Conservation (phyloP, 2,888 invertebrate genomes). For the Teleiodes luculella region DNA sequence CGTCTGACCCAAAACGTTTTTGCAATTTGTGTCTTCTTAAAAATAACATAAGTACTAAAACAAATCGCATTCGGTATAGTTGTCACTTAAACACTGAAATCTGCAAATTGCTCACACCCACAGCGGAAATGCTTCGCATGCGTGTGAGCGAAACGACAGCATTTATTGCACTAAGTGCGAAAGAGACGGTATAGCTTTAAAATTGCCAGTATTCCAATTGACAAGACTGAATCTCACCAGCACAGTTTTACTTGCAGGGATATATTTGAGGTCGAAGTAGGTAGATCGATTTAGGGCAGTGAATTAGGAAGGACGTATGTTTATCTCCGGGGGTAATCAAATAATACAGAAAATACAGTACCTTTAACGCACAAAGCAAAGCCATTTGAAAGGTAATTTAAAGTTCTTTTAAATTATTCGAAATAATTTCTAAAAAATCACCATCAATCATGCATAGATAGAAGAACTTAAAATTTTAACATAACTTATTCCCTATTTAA, state of each 20-base stretch:
- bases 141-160: conserved; percentile 30
- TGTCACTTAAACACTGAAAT: conserved; percentile 20
- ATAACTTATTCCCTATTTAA: no score
- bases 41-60: conserved; percentile 7
- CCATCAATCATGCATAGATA: no score
- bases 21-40: neutral
- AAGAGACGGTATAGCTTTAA: conserved; percentile 21
- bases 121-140: conserved; percentile 48
- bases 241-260: neutral
- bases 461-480: no score
- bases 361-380: no score
- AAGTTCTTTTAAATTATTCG: no score
- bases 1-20: neutral
- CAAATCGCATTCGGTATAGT: conserved; percentile 10
- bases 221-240: neutral
- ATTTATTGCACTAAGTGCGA: conserved; percentile 21
- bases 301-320: no score
- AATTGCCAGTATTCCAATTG: conserved; percentile 6
- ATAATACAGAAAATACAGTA: no score
- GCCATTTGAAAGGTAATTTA: no score
- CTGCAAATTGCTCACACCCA: conserved; percentile 33
- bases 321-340: no score
- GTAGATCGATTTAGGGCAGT: no score
- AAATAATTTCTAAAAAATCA: no score
- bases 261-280: no score